Evolutionary conservation across 2,888 invertebrate genomes (phyloP).

Genomic region (Heteromyza rotundicornis): DNA sequence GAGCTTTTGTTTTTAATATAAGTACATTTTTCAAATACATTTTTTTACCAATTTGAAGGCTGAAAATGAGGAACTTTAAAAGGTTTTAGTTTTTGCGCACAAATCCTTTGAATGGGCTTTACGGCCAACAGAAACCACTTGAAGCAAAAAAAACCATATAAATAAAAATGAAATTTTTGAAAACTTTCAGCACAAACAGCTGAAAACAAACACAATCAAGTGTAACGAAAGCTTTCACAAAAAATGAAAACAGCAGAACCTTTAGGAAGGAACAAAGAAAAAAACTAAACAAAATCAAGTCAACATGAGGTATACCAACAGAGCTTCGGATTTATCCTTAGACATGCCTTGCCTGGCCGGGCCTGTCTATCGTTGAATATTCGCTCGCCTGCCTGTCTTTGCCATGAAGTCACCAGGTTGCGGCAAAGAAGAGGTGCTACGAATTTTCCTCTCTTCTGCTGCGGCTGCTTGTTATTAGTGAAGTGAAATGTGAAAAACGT

Average conservation of each 20-base stretch:
- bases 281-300: constrained; percentile 21
- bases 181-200: background rate
- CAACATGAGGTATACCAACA: background rate
- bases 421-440: background rate
- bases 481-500: constrained; percentile 48
- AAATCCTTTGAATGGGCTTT: too few species aligned
- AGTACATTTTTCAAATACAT: too few species aligned
- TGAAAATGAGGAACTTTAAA: too few species aligned
- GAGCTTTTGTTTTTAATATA: too few species aligned
- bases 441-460: background rate
- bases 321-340: background rate
- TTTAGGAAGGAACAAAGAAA: constrained; percentile 37
- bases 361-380: background rate
- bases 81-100: too few species aligned
- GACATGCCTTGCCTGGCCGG: too few species aligned
- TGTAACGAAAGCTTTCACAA: constrained; percentile 19
- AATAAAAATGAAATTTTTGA: background rate
- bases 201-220: too few species aligned
- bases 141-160: background rate
- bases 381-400: constrained; percentile 31
- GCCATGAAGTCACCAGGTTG: constrained; percentile 39
- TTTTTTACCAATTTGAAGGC: too few species aligned
- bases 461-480: constrained; percentile 13
- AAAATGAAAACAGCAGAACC: too few species aligned
- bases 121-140: too few species aligned